A percentile compares a stretch with the other conserved stretches of the same genome.
phyloP scores from a whole-genome alignment of 1,140 invertebrate genomes.

The Holcopasites calliopsidis region DNA sequence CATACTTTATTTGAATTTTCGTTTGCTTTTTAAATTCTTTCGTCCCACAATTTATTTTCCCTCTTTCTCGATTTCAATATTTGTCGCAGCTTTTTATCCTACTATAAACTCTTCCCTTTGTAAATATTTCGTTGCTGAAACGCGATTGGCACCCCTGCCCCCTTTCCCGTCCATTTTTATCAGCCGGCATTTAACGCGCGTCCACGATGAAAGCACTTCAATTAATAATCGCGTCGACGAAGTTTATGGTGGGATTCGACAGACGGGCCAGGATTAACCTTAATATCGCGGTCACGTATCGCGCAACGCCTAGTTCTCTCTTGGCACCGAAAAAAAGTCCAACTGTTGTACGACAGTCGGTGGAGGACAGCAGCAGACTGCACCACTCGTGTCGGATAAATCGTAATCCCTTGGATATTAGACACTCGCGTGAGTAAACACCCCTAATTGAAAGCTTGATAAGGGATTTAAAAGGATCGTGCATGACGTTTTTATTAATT shows the following conservation, averaged over 20 bases:
- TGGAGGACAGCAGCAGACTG: constrained; percentile 26
- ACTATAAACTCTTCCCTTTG: too few relatives aligned
- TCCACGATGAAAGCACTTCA: constrained; percentile 37
- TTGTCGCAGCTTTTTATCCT: too few relatives aligned
- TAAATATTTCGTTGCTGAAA: too few relatives aligned
- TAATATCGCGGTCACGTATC: constrained; percentile 43
- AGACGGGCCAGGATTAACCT: constrained; percentile 46
- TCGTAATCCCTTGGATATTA: constrained; percentile 22
- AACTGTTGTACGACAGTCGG: constrained; percentile 10
- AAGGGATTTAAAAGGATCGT: neutral
- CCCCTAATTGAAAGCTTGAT: neutral
- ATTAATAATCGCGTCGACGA: constrained; percentile 39
- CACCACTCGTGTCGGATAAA: constrained; percentile 37
- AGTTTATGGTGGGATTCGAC: constrained; percentile 44
- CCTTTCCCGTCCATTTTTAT: neutral
- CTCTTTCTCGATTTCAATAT: too few relatives aligned
- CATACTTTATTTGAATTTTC: too few relatives aligned
- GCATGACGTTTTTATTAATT: neutral
- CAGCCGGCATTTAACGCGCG: neutral
- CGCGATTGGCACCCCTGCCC: neutral
- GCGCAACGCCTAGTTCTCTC: constrained; percentile 12
- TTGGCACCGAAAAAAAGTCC: constrained; percentile 15
- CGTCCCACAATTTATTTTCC: too few relatives aligned
- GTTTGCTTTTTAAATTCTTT: too few relatives aligned
- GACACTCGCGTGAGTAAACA: constrained; percentile 14